Base-by-base conservation (phyloP, 2,113 vertebrate species). In the Strigops habroptila region DNA sequence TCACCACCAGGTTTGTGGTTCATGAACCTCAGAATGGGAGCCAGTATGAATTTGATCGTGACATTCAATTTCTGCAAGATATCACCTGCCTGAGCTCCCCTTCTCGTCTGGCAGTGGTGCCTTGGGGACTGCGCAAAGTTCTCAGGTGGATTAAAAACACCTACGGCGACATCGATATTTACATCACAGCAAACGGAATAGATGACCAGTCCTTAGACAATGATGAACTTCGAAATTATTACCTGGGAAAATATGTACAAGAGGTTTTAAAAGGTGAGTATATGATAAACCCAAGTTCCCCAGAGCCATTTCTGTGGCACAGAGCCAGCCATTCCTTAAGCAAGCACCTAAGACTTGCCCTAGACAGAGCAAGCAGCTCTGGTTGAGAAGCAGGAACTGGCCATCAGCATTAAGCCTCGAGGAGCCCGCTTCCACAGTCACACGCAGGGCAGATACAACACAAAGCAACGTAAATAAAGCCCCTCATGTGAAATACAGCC, bases 181-280 rank as follows among this genome's bases (percentile, higher is more conserved):
- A 99, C 21, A 91, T 99, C 95, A 99, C 98, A 6, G 99, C 98
- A 35, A 99, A 97, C 1, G 99, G 99, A 82, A 96, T 99, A 44
- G 99, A 99, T 27, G 99, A 99, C 92, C 98, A 96, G 35, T 97
- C 98, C 51, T 88, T 97, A 48, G 91, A 97, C 33, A 97, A 99
- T 1, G 99, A 99, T 74, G 96, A 93, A 71, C 97, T 99, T 63
- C 98, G 99, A 46, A 98, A 98, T 85, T 98, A 98, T 82, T 99
- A 99, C 93, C 65, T 99, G 69, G 98, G 95, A 93, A 98, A 97
- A 64, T 99, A 99, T 4, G 15, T 98, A 73, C 98, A 99, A 94
- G 99, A 99, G 78, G 97, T 98, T 18, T 98, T 99, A 57, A 99
- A 99, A 98, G 99, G 99, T 99, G 80, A 95, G 97, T 67, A 23